A percentile compares a stretch with the other conserved stretches of the same genome.
Conservation (phyloP, 2,888 invertebrate genomes). For the Eristalis arbustorum region DNA sequence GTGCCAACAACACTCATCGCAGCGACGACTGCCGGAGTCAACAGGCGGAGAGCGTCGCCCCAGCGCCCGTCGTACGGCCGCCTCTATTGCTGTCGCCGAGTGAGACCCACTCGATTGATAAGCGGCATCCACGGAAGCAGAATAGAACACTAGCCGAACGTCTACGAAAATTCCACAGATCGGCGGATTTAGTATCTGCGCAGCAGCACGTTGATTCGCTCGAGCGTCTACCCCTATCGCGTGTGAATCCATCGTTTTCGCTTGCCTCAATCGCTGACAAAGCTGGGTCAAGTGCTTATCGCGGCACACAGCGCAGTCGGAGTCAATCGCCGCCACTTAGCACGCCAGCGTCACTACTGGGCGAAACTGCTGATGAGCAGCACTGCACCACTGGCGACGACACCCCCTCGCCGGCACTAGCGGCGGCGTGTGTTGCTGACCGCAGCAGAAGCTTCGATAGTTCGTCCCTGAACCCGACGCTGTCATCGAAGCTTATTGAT, state of each 20-base stretch:
- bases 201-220: conserved; percentile 48
- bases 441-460: conserved; percentile 39
- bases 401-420: conserved; percentile 4
- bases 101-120: conserved; percentile 50
- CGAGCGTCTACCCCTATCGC: conserved; percentile 45
- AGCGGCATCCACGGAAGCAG: conserved; percentile 35
- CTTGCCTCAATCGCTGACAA: conserved; percentile 19
- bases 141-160: conserved; percentile 60
- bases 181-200: conserved; percentile 51
- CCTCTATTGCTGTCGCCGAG: conserved; percentile 1
- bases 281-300: conserved; percentile 51
- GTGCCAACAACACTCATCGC: conserved; percentile 47
- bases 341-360: conserved; percentile 1
- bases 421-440: conserved; percentile 60
- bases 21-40: conserved; percentile 23
- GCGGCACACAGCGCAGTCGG: conserved; percentile 18
- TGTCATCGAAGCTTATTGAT: not conserved
- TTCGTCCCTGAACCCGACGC: conserved; percentile 46
- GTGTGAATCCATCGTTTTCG: conserved; percentile 16
- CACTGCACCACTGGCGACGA: conserved; percentile 24
- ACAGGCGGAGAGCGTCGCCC: conserved; percentile 26
- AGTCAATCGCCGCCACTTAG: conserved; percentile 35
- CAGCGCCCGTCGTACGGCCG: conserved; percentile 4
- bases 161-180: conserved; percentile 58
- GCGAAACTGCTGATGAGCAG: conserved; percentile 33